Conservation (phyloP, 2,888 invertebrate species). For the Steinernema carpocapsae region DNA sequence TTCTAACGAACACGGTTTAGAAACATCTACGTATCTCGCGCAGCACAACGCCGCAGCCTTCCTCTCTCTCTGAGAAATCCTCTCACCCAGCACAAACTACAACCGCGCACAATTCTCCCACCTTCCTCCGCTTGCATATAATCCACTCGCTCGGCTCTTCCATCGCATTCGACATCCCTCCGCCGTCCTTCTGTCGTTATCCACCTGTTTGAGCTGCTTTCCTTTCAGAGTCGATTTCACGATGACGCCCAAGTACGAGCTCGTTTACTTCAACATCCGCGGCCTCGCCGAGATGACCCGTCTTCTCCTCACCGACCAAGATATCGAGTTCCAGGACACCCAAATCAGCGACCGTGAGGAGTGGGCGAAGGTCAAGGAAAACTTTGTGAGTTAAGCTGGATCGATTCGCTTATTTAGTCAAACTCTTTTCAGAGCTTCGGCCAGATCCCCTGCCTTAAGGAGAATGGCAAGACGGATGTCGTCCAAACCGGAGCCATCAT, state of each 20-base stretch:
- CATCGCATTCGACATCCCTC: not conserved
- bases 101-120: not conserved
- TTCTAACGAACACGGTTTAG: too few relatives aligned
- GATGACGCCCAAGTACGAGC: slow-evolving; percentile 41
- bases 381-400: slow-evolving; percentile 42
- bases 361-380: slow-evolving; percentile 51
- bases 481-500: slow-evolving; percentile 58
- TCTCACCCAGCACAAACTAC: too few relatives aligned
- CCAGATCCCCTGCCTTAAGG: slow-evolving; percentile 51
- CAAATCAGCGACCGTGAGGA: slow-evolving; percentile 44
- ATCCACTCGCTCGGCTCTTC: not conserved
- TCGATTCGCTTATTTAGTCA: not conserved
- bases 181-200: not conserved
- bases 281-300: slow-evolving; percentile 58
- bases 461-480: slow-evolving; percentile 50
- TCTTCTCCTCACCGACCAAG: slow-evolving; percentile 53
- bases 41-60: not conserved
- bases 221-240: not conserved
- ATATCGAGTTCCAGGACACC: slow-evolving; percentile 50
- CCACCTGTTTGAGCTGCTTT: not conserved
- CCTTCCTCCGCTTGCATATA: not conserved
- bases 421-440: slow-evolving; percentile 51
- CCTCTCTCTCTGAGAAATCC: too few relatives aligned
- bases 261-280: slow-evolving; percentile 52
- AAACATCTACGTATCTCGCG: not conserved